phyloP scores from a whole-genome alignment of 2,797 vertebrate genomes.

The Tolypeutes matacus region DNA sequence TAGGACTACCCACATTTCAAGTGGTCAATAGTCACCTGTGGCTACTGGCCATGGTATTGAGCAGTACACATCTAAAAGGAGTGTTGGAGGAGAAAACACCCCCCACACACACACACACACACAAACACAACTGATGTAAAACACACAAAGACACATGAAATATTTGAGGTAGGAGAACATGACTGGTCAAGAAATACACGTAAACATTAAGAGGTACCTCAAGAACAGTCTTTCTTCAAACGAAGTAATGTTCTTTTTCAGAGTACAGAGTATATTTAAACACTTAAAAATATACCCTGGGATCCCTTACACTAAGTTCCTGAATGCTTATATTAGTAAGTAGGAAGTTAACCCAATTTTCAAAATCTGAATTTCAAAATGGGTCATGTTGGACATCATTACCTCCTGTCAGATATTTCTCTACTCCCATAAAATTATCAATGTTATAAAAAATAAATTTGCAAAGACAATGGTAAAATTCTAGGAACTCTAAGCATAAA shows the following conservation, averaged over 20 bases:
- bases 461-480: neutral
- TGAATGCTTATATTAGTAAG: neutral
- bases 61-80: neutral
- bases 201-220: neutral
- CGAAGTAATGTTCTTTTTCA: neutral
- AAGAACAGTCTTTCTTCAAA: neutral
- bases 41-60: neutral
- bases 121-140: neutral
- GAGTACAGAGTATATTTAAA: neutral
- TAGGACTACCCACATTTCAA: slow-evolving; percentile 13
- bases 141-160: neutral
- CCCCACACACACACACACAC: too few species aligned
- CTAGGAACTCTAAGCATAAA: neutral
- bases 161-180: neutral
- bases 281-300: neutral
- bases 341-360: neutral
- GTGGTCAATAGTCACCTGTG: neutral
- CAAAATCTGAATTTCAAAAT: neutral
- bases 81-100: neutral
- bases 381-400: neutral
- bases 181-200: neutral
- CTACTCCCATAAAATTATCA: neutral
- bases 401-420: neutral
- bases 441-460: neutral
- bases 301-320: neutral